Evolutionary conservation across 2,113 vertebrate species (phyloP), one percentile per base, ranked within the genome.

Genomic region (Misgurnus anguillicaudatus): DNA sequence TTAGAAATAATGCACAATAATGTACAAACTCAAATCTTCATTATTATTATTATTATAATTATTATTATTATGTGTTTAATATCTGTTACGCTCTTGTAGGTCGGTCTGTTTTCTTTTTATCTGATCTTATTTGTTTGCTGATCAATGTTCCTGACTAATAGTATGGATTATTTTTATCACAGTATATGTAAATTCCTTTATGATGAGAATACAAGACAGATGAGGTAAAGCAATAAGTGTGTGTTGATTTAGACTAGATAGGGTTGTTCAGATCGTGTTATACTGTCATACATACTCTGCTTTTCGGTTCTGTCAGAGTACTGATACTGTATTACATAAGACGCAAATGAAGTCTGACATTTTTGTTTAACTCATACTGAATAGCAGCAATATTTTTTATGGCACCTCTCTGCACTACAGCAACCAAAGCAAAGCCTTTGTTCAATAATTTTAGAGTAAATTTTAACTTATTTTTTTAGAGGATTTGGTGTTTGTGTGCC

Each of bases 401-500:
- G 19, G 42, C n/a, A 13, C 17, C 0, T 58, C 21, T 79, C 67
- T 71, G 16, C 39, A 36, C 69, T 73, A 72, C 13, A n/a, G 45
- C 47, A 65, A 65, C 78, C 78, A 58, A 79, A 79, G 77, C 5
- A 1, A 21, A 19, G 1, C 3, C 57, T 60, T 8, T 60, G 13
- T 5, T 51, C 48, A 51, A 14, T 31, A 3, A 31, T 31, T 31
- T 31, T 31, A 31, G 3, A 31, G 24, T 31, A 31, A 31, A 31
- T 31, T 31, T 31, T 31, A 31, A 31, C 24, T 31, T 31, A 31
- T 31, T 31, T 31, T 45, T 60, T 75, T 61, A 67, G 24, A 68
- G 78, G 9, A 57, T 31, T 47, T 24, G 9, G 39, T n/a, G 24
- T 68, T 21, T 58, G 11, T n/a, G 71, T 75, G 79, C 79, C 79